A percentile compares a stretch with the other conserved stretches of the same genome.
phyloP scores from a whole-genome alignment of 2,888 invertebrate species.

The Cosmopolites sordidus region DNA sequence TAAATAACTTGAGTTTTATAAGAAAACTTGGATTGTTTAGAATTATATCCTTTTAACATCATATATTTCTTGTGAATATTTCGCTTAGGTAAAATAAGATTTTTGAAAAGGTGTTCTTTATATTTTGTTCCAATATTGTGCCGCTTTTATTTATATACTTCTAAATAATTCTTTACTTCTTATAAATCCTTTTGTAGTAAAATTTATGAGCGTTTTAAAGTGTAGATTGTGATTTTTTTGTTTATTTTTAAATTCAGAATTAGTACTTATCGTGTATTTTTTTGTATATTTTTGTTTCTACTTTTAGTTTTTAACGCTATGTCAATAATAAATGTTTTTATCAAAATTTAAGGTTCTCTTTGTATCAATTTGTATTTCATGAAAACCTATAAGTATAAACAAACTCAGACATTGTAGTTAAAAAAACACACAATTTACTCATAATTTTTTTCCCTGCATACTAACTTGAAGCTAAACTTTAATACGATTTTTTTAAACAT shows the following conservation, averaged over 20 bases:
- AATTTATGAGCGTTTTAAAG: constrained; percentile 15
- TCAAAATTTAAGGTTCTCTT: constrained; percentile 16
- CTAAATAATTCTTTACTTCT: constrained; percentile 5
- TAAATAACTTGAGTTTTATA: constrained; percentile 1
- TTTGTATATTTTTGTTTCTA: constrained; percentile 27
- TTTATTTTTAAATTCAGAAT: constrained; percentile 13
- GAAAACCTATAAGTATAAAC: too few species aligned
- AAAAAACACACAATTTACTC: too few species aligned
- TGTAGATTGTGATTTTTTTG: constrained; percentile 23
- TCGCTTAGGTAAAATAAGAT: too few species aligned
- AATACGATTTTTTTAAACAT: too few species aligned
- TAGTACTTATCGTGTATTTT: constrained; percentile 27
- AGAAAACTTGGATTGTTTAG: constrained; percentile 6
- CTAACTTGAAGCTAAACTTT: too few species aligned
- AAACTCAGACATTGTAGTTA: too few species aligned
- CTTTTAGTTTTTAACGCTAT: constrained; percentile 26
- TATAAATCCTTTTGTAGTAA: constrained; percentile 17
- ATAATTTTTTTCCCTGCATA: too few species aligned
- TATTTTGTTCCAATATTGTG: too few species aligned
- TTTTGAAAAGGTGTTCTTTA: too few species aligned
- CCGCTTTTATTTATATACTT: background rate
- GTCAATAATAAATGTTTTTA: constrained; percentile 29
- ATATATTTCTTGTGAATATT: background rate
- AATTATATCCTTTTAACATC: background rate
- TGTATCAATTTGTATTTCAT: too few species aligned